Base-by-base conservation (phyloP, 2,888 invertebrate species). In the Drosophila recens region DNA sequence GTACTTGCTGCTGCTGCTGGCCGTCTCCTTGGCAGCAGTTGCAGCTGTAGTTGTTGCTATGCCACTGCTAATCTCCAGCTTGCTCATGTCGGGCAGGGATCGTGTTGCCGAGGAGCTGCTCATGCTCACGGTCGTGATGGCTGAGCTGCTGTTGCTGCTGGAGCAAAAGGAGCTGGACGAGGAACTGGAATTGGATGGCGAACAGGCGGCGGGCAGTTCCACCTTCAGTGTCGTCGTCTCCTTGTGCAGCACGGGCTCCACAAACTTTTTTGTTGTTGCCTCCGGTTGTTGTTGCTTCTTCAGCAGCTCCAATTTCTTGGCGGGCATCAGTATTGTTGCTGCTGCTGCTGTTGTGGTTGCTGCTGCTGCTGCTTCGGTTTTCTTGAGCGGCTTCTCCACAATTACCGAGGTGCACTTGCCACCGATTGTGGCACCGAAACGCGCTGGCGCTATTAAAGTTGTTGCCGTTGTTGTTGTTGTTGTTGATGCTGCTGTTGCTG, bases 21-120 rank as follows among this genome's bases (percentile, higher is more conserved):
- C n/a, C 8, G 62, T 49, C 9, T 90, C 90, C 54, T 88, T 90
- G 27, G 23, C 30, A 13, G 8, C 40, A 13, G 43, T 15, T n/a
- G 56, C 2, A 10, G 57, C 59, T 17, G 70, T 6, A 10, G 57
- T 57, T 17, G 70, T 6, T 9, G 57, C 51, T 2, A 79, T 77
- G 8, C 80, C 84, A 36, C 91, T 87, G 56, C 91, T 90, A 8
- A 91, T 91, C 58, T 91, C 91, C 56, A 91, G 63, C 46, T 91
- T 91, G 59, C 91, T 91, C 90, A 91, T 91, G 27, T 91, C 91
- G 2, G 91, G 91, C 64, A 91, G 58, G 0, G 90, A 90, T 4
- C 90, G 80, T 0, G 90, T 82, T 0, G 87, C 80, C 4, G 91
- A 85, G 69, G 90, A 82, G 75, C 87, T 71, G 83, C 82, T 49